Conservation (phyloP, 2,888 invertebrate genomes). For the Noctuana brunneofusca region DNA sequence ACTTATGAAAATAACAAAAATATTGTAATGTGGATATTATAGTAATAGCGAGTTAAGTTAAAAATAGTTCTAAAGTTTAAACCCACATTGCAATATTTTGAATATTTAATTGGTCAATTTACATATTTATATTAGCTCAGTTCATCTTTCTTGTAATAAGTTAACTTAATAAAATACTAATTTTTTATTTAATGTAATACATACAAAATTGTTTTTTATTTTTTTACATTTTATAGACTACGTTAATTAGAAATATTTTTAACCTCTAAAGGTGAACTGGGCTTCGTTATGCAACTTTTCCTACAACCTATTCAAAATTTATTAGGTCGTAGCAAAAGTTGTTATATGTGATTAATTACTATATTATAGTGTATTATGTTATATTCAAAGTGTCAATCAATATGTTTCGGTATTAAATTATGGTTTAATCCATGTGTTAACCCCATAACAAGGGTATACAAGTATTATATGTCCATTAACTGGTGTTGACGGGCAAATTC, state of each 20-base stretch:
- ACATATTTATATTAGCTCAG: background rate
- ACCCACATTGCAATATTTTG: background rate
- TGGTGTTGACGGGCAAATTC: conserved; percentile 46
- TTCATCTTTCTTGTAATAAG: background rate
- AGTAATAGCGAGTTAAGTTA: background rate
- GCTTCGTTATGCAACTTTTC: conserved; percentile 7
- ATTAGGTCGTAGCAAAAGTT: conserved; percentile 18
- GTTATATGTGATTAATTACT: background rate
- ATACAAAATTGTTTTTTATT: too few relatives aligned
- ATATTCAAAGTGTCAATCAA: conserved; percentile 81
- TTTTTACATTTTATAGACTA: too few relatives aligned
- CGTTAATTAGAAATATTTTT: too few relatives aligned
- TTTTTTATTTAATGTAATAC: too few relatives aligned
- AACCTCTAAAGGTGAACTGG: background rate
- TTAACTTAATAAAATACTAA: too few relatives aligned
- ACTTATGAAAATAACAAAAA: background rate
- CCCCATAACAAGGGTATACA: conserved; percentile 60
- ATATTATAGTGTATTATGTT: conserved; percentile 11
- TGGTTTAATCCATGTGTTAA: conserved; percentile 54
- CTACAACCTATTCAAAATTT: background rate
- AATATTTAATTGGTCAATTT: background rate
- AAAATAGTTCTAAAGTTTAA: background rate
- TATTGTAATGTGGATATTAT: background rate
- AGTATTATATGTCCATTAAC: conserved; percentile 53
- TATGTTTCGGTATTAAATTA: conserved; percentile 53